These are phyloP conservation scores for Anseranas semipalmata DNA, from an alignment of 2,113 vertebrate species.

Conservation along the genomic window DNA sequence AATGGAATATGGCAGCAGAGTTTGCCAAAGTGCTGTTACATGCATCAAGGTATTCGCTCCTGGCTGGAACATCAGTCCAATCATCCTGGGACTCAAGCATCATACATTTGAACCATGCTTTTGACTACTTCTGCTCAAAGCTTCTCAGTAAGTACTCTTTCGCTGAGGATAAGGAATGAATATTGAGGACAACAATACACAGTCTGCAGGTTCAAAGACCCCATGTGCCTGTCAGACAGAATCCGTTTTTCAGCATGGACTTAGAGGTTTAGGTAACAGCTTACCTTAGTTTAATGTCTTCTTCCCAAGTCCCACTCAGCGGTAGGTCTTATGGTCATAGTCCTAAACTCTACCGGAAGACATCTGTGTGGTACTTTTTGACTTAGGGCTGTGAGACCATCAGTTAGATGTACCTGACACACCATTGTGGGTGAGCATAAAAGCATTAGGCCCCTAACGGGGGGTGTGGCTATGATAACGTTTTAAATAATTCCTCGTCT, in stretches of 20 bases:
- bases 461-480: not conserved
- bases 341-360: not conserved
- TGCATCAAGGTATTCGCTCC: not conserved
- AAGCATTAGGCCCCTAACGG: not conserved
- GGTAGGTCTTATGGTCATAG: rapidly evolving
- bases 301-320: not conserved
- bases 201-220: not conserved
- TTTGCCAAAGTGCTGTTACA: not conserved
- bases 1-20: not conserved
- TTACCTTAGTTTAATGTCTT: not conserved
- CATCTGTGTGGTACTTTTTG: not conserved
- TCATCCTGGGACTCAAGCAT: not conserved
- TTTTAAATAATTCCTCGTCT: not conserved
- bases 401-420: not conserved
- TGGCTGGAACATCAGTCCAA: not conserved
- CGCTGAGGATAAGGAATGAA: not conserved
- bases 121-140: not conserved
- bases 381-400: not conserved
- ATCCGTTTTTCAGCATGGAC: not conserved
- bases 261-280: not conserved
- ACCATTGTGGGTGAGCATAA: not conserved
- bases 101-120: not conserved
- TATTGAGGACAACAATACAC: not conserved
- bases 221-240: not conserved
- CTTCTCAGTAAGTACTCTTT: not conserved